Evolutionary conservation across 2,888 invertebrate genomes (phyloP).

Genomic region (Mesorhabditis sp.): DNA sequence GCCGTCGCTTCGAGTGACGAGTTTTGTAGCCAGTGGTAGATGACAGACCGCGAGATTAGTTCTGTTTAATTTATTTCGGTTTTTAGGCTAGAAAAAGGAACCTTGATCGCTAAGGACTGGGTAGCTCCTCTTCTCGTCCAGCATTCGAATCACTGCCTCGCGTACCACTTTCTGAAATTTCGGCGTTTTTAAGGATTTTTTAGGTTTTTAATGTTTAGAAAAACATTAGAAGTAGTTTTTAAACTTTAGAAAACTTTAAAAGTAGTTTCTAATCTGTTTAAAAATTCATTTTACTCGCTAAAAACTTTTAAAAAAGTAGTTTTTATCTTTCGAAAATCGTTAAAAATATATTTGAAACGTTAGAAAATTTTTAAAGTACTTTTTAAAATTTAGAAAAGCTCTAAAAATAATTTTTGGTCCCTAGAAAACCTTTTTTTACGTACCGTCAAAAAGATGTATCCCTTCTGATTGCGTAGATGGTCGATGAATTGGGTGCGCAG

Average conservation of each 20-base stretch:
- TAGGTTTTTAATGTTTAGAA: too few species aligned
- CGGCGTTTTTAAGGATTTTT: background rate
- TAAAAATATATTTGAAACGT: too few species aligned
- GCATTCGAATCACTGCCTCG: slow-evolving; percentile 1
- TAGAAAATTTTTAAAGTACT: too few species aligned
- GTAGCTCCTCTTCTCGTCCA: background rate
- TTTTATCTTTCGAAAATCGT: too few species aligned
- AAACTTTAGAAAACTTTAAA: too few species aligned
- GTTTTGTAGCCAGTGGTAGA: slow-evolving; percentile 3
- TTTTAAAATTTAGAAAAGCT: too few species aligned
- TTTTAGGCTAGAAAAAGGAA: background rate
- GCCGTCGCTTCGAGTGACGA: background rate
- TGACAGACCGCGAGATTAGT: background rate
- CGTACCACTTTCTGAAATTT: slow-evolving; percentile 1
- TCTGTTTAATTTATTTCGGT: background rate
- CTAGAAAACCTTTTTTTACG: background rate
- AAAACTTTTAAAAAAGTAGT: too few species aligned
- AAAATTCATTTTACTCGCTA: too few species aligned
- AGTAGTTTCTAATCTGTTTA: too few species aligned
- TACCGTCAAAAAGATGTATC: background rate
- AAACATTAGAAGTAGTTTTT: too few species aligned
- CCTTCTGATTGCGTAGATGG: background rate
- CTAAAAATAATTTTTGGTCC: too few species aligned
- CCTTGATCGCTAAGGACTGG: background rate
- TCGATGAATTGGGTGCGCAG: background rate